Percentiles rank a stretch among this genome's conserved stretches.
Evolutionary conservation across 1,140 invertebrate species (phyloP).

Genomic region (Maconellicoccus hirsutus): DNA sequence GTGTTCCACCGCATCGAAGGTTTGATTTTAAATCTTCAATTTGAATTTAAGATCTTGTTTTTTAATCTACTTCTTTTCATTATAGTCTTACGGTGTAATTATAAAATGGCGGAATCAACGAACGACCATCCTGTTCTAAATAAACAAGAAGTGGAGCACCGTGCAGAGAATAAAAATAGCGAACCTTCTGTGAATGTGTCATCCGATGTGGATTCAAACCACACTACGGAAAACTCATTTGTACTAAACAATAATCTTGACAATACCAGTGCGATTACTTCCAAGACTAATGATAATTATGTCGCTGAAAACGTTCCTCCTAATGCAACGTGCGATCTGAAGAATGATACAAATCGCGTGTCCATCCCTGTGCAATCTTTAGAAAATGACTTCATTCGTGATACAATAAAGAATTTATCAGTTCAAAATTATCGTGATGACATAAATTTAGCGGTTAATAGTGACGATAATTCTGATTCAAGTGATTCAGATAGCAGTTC

Average conservation of each 20-base stretch:
- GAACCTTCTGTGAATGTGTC: neutral
- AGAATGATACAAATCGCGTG: neutral
- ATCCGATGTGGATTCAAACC: neutral
- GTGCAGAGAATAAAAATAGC: neutral
- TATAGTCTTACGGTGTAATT: neutral
- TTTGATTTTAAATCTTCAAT: neutral
- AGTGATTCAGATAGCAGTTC: conserved; percentile 11
- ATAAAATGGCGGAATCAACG: neutral
- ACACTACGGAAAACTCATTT: too few relatives aligned
- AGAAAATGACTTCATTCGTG: neutral
- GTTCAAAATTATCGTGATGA: neutral
- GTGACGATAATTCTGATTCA: conserved; percentile 16
- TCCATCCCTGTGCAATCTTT: neutral
- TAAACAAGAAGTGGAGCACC: neutral
- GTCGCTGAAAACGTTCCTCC: neutral
- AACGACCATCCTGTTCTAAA: neutral
- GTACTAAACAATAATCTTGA: too few relatives aligned
- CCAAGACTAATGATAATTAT: too few relatives aligned
- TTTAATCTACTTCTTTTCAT: neutral
- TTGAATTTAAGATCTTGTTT: neutral
- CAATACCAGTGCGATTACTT: too few relatives aligned
- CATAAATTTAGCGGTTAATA: neutral
- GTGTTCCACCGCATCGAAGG: neutral
- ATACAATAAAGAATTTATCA: neutral
- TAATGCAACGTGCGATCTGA: neutral